Percentiles rank a stretch among this genome's conserved stretches.
phyloP scores from a whole-genome alignment of 2,797 vertebrate species.

The Pseudotriccus pelzelni region DNA sequence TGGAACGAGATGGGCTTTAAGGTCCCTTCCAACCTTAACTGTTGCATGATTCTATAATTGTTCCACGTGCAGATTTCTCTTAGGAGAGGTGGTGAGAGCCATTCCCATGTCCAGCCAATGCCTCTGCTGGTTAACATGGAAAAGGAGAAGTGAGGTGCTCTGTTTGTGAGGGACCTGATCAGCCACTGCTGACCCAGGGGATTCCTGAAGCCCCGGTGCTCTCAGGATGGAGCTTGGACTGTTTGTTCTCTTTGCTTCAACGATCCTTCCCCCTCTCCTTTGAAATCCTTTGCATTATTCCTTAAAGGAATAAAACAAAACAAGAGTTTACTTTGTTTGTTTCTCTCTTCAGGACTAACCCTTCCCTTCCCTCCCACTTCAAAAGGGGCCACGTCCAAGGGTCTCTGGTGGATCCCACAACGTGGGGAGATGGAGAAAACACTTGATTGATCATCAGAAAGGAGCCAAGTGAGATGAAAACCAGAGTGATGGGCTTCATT shows the following conservation, averaged over 20 bases:
- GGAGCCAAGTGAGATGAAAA: conserved; percentile 31
- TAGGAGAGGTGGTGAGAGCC: not conserved
- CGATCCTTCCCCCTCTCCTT: not conserved
- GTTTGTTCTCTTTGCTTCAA: not conserved
- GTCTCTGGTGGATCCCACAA: conserved; percentile 1
- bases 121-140: not conserved
- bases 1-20: not conserved
- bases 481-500: conserved; percentile 1
- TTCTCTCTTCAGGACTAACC: conserved; percentile 17
- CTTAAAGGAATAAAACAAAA: not conserved
- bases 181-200: not conserved
- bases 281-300: conserved; percentile 28
- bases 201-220: not conserved
- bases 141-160: not conserved
- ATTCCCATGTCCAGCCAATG: accelerated
- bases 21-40: not conserved
- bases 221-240: not conserved
- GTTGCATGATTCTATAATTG: not conserved
- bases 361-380: not conserved
- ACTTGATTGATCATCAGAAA: conserved; percentile 13
- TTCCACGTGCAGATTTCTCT: not conserved
- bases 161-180: too few relatives aligned
- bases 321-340: not conserved
- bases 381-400: not conserved
- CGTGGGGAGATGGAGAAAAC: not conserved